Conservation (phyloP, 1,140 invertebrate species). For the Phymorhynchus buccinoides region DNA sequence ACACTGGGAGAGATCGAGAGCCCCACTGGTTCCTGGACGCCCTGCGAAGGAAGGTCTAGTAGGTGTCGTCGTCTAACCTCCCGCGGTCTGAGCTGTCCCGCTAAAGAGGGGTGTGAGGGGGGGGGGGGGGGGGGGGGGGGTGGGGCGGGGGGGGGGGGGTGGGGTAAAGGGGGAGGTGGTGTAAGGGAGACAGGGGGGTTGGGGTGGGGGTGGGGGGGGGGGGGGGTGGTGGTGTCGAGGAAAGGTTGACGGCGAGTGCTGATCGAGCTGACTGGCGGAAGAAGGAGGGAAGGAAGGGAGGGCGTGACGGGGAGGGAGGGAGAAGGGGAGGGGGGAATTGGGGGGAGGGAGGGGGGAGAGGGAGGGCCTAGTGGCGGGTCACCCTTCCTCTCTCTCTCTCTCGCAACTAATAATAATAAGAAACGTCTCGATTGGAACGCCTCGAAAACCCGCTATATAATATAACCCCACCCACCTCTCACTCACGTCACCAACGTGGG, state of each 20-base stretch:
- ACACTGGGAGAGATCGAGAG: too few relatives aligned
- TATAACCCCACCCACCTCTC: not conserved
- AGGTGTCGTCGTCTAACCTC: too few relatives aligned
- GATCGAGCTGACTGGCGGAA: too few relatives aligned
- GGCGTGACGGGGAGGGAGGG: not conserved
- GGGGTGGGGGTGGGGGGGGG: not conserved
- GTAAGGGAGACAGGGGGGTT: too few relatives aligned
- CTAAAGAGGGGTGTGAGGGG: too few relatives aligned
- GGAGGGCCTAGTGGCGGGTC: not conserved
- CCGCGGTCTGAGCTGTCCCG: too few relatives aligned
- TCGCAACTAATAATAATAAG: not conserved
- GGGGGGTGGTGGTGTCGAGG: not conserved
- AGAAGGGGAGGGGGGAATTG: not conserved
- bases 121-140: not conserved
- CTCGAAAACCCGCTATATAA: not conserved
- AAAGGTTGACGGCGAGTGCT: too few relatives aligned
- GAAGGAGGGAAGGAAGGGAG: not conserved
- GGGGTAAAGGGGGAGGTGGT: too few relatives aligned
- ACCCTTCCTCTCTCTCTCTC: too few relatives aligned
- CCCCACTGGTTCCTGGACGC: too few relatives aligned
- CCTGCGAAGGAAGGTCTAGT: too few relatives aligned
- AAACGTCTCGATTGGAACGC: not conserved
- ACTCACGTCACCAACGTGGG: not conserved
- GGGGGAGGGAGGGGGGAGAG: not conserved
- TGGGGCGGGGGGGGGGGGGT: not conserved